These are phyloP conservation scores for Spodoptera littoralis DNA, from an alignment of 2,888 invertebrate genomes.

Conservation along the genomic window DNA sequence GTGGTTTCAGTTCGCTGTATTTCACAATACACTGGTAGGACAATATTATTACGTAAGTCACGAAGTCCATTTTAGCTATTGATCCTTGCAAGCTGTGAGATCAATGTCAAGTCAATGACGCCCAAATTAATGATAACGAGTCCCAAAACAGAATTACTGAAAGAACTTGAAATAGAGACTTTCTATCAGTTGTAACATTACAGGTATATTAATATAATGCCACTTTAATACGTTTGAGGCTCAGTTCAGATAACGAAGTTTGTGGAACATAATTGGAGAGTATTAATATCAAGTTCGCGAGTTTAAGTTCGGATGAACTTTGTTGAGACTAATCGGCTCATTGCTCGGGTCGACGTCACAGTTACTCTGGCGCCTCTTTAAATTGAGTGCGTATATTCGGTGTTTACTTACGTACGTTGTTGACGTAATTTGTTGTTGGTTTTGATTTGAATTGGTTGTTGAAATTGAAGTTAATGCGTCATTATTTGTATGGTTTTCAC, in stretches of 20 bases:
- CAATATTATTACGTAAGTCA: no score
- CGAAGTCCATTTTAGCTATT: no score
- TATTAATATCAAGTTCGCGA: constrained; percentile 77
- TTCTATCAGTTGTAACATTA: constrained; percentile 41
- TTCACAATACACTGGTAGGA: no score
- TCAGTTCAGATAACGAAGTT: constrained; percentile 71
- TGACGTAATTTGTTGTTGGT: no score
- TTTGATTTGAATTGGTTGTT: background rate
- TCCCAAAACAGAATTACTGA: constrained; percentile 17
- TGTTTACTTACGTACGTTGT: background rate
- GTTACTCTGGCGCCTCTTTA: constrained; percentile 28
- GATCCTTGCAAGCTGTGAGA: no score
- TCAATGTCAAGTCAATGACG: no score
- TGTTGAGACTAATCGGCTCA: constrained; percentile 69
- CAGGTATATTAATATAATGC: constrained; percentile 58
- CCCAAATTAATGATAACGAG: background rate
- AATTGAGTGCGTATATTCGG: constrained; percentile 10
- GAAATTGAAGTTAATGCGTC: no score
- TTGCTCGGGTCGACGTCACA: constrained; percentile 48
- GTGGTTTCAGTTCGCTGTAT: no score
- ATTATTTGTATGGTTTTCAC: no score
- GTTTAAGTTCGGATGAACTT: constrained; percentile 71
- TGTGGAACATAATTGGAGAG: constrained; percentile 72
- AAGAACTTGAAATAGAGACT: constrained; percentile 19
- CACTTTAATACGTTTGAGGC: constrained; percentile 61